Evolutionary conservation across 2,888 invertebrate genomes (phyloP).

Genomic region (Altica lythri): DNA sequence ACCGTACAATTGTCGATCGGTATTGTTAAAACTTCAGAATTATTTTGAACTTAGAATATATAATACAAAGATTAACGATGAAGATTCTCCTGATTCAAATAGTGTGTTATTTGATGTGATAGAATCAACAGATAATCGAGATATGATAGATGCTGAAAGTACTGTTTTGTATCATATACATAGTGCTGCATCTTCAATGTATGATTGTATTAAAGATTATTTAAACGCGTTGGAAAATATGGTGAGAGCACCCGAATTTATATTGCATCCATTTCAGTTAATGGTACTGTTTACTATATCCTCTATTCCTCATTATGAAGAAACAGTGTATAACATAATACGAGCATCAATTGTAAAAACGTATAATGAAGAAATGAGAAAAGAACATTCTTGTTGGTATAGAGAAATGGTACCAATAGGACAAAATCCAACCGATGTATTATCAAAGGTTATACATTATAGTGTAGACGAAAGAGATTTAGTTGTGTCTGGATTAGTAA

Average conservation of each 20-base stretch:
- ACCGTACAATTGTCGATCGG: conserved; percentile 51
- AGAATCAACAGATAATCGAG: conserved; percentile 58
- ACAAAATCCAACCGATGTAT: conserved; percentile 54
- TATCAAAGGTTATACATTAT: conserved; percentile 58
- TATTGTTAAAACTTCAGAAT: conserved; percentile 52
- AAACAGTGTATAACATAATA: conserved; percentile 56
- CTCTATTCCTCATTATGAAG: conserved; percentile 57
- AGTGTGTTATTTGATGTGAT: conserved; percentile 48
- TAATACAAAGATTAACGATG: conserved; percentile 35
- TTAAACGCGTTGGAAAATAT: conserved; percentile 59
- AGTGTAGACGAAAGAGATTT: conserved; percentile 59
- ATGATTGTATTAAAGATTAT: conserved; percentile 58
- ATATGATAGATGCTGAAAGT: conserved; percentile 65
- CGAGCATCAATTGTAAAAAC: conserved; percentile 48
- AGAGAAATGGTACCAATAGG: conserved; percentile 55
- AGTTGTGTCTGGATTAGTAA: conserved; percentile 57
- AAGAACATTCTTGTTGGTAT: conserved; percentile 61
- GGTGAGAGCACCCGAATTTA: conserved; percentile 62
- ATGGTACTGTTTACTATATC: conserved; percentile 63
- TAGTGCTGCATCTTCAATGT: conserved; percentile 55
- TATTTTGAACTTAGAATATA: conserved; percentile 53
- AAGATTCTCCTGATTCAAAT: conserved; percentile 43
- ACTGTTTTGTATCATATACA: conserved; percentile 66
- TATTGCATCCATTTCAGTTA: conserved; percentile 68
- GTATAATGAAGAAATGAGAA: conserved; percentile 51